phyloP scores from a whole-genome alignment of 2,888 invertebrate genomes.

The Drosophila infuscata region DNA sequence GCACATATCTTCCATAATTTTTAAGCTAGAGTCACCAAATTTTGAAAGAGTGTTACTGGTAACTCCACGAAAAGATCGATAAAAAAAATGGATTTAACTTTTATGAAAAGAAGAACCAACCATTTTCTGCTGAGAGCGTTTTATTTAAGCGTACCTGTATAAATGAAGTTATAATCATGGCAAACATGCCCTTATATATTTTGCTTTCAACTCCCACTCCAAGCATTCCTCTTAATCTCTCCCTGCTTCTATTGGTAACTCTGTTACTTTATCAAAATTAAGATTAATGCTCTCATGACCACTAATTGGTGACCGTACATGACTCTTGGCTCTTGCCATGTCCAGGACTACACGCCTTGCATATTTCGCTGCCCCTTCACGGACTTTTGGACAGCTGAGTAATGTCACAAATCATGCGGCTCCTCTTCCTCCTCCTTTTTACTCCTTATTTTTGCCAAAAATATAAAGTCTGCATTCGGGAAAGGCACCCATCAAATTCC shows the following conservation, averaged over 20 bases:
- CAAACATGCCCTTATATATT: background rate
- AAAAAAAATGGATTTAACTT: background rate
- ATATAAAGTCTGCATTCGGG: slow-evolving; percentile 18
- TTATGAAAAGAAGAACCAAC: background rate
- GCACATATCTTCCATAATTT: no score
- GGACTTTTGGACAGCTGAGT: slow-evolving; percentile 53
- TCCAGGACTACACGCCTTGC: slow-evolving; percentile 3
- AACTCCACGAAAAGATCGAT: no score
- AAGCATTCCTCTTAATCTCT: background rate
- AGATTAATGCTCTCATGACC: slow-evolving; percentile 45
- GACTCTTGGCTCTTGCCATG: slow-evolving; percentile 26
- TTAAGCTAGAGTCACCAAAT: no score
- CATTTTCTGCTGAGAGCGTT: background rate
- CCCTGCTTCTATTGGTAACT: background rate
- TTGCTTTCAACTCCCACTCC: background rate
- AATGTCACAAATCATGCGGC: slow-evolving; percentile 51
- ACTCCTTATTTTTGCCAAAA: slow-evolving; percentile 10
- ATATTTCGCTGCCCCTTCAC: slow-evolving; percentile 44
- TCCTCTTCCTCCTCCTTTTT: background rate
- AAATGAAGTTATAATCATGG: background rate
- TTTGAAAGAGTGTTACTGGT: no score
- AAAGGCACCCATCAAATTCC: slow-evolving; percentile 56
- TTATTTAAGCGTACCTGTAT: background rate
- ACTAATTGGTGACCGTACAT: slow-evolving; percentile 58
- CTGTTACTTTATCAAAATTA: slow-evolving; percentile 23